Conservation (phyloP, 2,797 vertebrate genomes). For the Clamator glandarius region DNA sequence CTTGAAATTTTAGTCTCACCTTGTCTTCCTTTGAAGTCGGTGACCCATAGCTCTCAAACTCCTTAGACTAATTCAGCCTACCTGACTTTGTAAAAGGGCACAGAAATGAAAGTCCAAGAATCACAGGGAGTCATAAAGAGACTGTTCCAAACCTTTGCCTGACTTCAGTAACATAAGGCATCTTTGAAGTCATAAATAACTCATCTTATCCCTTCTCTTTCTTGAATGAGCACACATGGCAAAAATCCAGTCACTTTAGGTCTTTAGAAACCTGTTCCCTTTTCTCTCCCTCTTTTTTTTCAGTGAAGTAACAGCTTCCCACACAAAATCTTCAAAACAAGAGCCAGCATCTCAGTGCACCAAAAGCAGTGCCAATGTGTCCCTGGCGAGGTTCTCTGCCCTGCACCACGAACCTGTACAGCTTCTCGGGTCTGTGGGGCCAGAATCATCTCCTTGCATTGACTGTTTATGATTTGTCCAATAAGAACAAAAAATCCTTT, state of each 20-base stretch:
- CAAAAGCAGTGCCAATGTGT: fast-evolving
- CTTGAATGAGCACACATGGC: neutral
- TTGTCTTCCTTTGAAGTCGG: neutral
- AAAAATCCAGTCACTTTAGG: neutral
- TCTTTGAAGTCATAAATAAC: neutral
- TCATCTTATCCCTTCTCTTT: neutral
- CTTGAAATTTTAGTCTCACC: neutral
- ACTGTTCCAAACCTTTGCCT: neutral
- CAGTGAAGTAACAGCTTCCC: neutral
- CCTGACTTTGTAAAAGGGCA: neutral
- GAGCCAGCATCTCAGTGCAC: too few relatives aligned
- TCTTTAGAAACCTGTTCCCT: neutral
- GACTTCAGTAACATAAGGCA: neutral
- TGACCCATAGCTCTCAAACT: neutral
- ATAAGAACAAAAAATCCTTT: neutral
- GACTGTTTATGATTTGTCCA: neutral
- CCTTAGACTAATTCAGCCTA: neutral
- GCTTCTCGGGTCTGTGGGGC: fast-evolving
- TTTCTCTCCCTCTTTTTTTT: neutral
- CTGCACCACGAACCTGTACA: fast-evolving
- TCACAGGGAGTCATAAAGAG: neutral
- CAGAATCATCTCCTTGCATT: neutral
- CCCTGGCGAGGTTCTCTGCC: neutral
- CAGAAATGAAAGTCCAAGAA: neutral
- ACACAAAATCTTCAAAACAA: neutral